Base-by-base conservation (phyloP, 1,140 invertebrate genomes). In the Diuraphis noxia region DNA sequence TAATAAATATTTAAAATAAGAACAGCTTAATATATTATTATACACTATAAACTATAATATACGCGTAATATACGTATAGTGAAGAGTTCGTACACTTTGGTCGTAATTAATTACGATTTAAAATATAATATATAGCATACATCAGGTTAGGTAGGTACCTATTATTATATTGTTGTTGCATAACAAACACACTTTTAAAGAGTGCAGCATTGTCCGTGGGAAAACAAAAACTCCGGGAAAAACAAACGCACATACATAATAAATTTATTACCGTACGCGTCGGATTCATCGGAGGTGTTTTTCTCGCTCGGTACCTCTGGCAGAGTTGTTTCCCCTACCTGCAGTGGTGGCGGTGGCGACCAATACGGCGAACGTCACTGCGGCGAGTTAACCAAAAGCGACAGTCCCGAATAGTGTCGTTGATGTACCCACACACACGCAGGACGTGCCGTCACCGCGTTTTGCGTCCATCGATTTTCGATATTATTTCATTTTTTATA, bases 181-280 rank as follows among this genome's bases (percentile, higher is more conserved):
- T 30, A 63, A 88, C 86, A 10, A 52, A 25, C 38, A 25, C 38
- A 40, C 52, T 30, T 13, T 36, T 36, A 7, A 25, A 19, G 36
- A 41, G 87, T 46, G 87, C 38, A n/a, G 36, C 52, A 88, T 88
- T 88, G 87, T 88, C 52, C 52, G 87, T 72, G 87, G 40, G 87
- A 88, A 88, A 88, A 38, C 36, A n/a, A 86, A 86, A 43, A 25
- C 30, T 30, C 41, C 30, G 41, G 30, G 40, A 17, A 43, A 84
- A 84, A n/a, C 40, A 21, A 41, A 25, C 79, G 38, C 38, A 10
- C 25, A 7, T 23, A 82, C 36, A 30, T 9, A 30, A 30, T 56
- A 56, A 23, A 30, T 79, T 8, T 81, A 41, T 82, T 41, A 30
- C 38, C 8, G 2, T 40, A 17, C 23, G 23, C 9, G 23, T 41